phyloP scores from a whole-genome alignment of 2,113 vertebrate genomes.

The Cyanocitta stelleri region DNA sequence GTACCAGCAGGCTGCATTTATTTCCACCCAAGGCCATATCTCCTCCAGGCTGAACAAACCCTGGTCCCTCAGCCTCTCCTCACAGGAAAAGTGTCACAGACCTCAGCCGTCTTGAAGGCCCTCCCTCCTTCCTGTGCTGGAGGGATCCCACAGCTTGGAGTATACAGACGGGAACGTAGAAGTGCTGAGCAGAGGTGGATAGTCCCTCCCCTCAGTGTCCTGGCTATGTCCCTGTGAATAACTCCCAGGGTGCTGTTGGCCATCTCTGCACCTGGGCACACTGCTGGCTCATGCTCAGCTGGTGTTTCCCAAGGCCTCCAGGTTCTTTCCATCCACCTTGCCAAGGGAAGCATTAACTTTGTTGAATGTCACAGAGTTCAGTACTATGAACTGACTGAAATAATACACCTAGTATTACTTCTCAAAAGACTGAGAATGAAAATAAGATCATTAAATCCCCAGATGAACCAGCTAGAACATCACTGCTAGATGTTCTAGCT shows the following conservation, averaged over 20 bases:
- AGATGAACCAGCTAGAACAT: not conserved
- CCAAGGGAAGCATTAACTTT: not conserved
- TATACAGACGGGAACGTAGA: not conserved
- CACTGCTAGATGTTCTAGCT: not conserved
- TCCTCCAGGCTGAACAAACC: not conserved
- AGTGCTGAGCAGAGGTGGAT: not conserved
- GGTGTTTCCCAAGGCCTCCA: not conserved
- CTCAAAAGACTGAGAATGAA: not conserved
- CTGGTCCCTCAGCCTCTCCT: not conserved
- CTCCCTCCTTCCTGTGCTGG: not conserved
- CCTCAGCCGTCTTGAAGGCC: fast-evolving
- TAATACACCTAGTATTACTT: not conserved
- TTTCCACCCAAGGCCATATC: not conserved
- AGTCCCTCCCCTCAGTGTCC: not conserved
- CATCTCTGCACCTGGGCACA: not conserved
- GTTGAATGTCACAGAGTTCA: not conserved
- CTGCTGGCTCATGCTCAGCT: not conserved
- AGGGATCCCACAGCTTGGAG: not conserved
- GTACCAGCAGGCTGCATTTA: not conserved
- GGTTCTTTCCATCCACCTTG: not conserved
- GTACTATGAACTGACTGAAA: not conserved
- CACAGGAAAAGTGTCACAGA: not conserved
- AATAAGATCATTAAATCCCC: not conserved
- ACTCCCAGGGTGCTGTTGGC: not conserved
- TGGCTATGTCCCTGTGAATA: not conserved